A percentile compares a stretch with the other conserved stretches of the same genome.
Evolutionary conservation across 2,113 vertebrate species (phyloP).

Genomic region (Misgurnus mizolepis): DNA sequence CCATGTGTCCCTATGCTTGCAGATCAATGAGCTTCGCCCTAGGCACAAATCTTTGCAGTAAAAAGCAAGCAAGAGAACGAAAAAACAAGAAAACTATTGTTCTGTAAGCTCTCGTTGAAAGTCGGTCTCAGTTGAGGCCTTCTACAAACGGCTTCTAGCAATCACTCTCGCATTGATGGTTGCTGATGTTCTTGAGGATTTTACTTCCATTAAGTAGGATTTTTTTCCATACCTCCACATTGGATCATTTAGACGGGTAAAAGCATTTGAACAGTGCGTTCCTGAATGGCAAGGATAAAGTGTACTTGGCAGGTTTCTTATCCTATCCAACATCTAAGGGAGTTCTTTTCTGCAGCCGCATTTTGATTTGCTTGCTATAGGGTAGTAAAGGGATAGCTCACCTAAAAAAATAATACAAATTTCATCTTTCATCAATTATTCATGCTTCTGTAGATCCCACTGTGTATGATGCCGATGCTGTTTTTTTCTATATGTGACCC

Average conservation of each 20-base stretch:
- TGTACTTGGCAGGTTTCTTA: too few relatives aligned
- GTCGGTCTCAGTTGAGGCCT: conserved; percentile 37
- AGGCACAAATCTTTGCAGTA: conserved; percentile 66
- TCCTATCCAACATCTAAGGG: too few relatives aligned
- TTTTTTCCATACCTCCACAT: too few relatives aligned
- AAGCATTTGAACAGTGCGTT: too few relatives aligned
- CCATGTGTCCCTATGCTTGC: conserved; percentile 58
- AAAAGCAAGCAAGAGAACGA: neutral
- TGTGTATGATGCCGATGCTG: too few relatives aligned
- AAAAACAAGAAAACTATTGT: conserved; percentile 57
- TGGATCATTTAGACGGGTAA: too few relatives aligned
- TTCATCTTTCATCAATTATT: too few relatives aligned
- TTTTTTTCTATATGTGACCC: conserved; percentile 2
- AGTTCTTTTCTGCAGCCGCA: neutral
- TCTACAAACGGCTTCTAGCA: conserved; percentile 22
- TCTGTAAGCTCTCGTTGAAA: conserved; percentile 59
- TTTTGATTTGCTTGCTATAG: neutral
- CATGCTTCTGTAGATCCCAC: too few relatives aligned
- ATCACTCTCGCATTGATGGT: neutral
- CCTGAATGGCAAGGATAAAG: too few relatives aligned
- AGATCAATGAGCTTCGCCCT: conserved; percentile 68
- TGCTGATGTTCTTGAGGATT: neutral
- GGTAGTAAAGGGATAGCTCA: too few relatives aligned
- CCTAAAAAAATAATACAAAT: too few relatives aligned
- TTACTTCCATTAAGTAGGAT: neutral